phyloP scores from a whole-genome alignment of 1,140 invertebrate species.

The Euura lappo region DNA sequence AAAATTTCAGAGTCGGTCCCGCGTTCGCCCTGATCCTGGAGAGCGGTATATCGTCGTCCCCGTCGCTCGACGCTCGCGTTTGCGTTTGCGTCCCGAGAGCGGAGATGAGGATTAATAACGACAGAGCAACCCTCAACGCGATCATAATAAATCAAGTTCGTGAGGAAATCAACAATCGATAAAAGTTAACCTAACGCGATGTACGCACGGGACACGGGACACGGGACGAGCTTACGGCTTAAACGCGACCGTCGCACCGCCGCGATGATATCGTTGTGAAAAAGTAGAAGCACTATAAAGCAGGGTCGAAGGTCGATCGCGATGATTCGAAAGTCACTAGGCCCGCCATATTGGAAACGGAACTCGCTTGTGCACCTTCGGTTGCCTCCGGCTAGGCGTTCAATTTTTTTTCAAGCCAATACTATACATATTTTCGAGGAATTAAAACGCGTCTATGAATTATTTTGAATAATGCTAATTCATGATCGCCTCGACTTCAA shows the following conservation, averaged over 20 bases:
- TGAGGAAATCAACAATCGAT: neutral
- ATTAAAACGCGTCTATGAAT: too few relatives aligned
- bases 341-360: too few relatives aligned
- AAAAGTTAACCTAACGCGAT: neutral
- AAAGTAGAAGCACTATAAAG: neutral
- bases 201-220: neutral
- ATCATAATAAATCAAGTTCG: constrained; percentile 27
- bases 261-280: too few relatives aligned
- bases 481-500: too few relatives aligned
- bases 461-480: too few relatives aligned
- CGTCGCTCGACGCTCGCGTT: constrained; percentile 37
- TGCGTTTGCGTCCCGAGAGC: constrained; percentile 33
- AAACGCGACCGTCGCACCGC: too few relatives aligned
- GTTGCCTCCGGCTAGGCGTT: too few relatives aligned
- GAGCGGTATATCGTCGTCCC: constrained; percentile 62
- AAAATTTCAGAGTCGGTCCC: constrained; percentile 77
- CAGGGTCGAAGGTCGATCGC: neutral
- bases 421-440: too few relatives aligned
- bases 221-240: neutral
- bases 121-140: constrained; percentile 40
- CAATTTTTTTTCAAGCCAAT: too few relatives aligned
- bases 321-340: neutral
- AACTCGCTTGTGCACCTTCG: too few relatives aligned
- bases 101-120: constrained; percentile 43
- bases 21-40: constrained; percentile 68